phyloP scores from a whole-genome alignment of 2,797 vertebrate species.

The Clarias fuscus region DNA sequence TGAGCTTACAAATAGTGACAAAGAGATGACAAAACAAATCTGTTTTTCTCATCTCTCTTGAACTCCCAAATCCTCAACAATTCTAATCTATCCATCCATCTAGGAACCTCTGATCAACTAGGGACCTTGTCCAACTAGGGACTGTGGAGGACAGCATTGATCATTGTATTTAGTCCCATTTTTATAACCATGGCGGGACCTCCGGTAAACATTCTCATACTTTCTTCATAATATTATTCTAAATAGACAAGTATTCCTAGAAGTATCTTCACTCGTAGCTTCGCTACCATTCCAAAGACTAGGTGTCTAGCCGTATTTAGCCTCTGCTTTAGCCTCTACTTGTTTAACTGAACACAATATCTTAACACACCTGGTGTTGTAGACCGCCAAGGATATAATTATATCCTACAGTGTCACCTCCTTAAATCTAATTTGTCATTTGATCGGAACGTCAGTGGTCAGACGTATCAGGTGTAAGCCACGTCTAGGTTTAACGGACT shows the following conservation, averaged over 20 bases:
- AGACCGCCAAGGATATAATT: constrained; percentile 17
- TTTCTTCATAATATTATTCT: neutral
- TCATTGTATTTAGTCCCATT: neutral
- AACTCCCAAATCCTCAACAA: neutral
- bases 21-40: neutral
- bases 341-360: constrained; percentile 5
- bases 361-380: constrained; percentile 9
- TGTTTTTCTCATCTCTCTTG: neutral
- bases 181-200: neutral
- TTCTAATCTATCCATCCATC: too few relatives aligned
- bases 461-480: constrained; percentile 35
- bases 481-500: constrained; percentile 22
- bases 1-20: neutral
- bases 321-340: neutral
- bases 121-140: too few relatives aligned
- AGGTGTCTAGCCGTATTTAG: neutral
- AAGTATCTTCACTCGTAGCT: neutral
- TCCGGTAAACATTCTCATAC: neutral
- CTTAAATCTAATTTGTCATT: constrained; percentile 37
- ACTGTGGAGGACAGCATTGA: too few relatives aligned
- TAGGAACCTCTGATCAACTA: too few relatives aligned
- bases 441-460: constrained; percentile 27
- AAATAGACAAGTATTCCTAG: neutral
- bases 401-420: constrained; percentile 8
- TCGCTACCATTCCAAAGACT: neutral